A percentile compares a stretch with the other conserved stretches of the same genome.
Conservation (phyloP, 2,888 invertebrate genomes). For the Eupithecia inturbata region DNA sequence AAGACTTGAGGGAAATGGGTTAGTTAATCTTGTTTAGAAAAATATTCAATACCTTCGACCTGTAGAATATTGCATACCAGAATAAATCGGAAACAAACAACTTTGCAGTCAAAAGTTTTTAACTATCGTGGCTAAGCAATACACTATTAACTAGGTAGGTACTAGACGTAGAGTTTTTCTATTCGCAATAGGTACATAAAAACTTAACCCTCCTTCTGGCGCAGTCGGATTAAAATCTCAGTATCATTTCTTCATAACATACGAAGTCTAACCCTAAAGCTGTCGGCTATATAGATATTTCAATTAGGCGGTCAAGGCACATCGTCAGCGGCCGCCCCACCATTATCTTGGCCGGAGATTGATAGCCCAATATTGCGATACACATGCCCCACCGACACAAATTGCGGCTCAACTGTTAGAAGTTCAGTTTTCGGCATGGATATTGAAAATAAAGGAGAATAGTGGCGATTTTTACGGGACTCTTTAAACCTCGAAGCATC, state of each 20-base stretch:
- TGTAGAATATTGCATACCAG: neutral
- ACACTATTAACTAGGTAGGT: neutral
- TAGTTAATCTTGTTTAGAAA: neutral
- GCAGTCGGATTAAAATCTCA: no score
- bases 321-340: slow-evolving; percentile 60
- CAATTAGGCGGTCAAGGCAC: slow-evolving; percentile 74
- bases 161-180: no score
- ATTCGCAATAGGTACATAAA: no score
- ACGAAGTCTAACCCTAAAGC: slow-evolving; percentile 7
- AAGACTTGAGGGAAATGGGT: neutral
- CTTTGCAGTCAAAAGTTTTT: neutral
- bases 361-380: slow-evolving; percentile 74
- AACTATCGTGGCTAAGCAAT: neutral
- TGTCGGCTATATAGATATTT: slow-evolving; percentile 60
- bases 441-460: neutral
- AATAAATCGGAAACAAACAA: neutral
- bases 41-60: neutral
- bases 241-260: neutral
- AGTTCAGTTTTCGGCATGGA: neutral
- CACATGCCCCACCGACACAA: slow-evolving; percentile 52
- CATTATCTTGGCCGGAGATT: slow-evolving; percentile 76
- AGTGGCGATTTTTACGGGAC: neutral
- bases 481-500: neutral
- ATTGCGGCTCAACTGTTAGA: slow-evolving; percentile 30
- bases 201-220: no score